A percentile compares a stretch with the other conserved stretches of the same genome.
Evolutionary conservation across 2,113 vertebrate genomes (phyloP).

Genomic region (Zootoca vivipara): DNA sequence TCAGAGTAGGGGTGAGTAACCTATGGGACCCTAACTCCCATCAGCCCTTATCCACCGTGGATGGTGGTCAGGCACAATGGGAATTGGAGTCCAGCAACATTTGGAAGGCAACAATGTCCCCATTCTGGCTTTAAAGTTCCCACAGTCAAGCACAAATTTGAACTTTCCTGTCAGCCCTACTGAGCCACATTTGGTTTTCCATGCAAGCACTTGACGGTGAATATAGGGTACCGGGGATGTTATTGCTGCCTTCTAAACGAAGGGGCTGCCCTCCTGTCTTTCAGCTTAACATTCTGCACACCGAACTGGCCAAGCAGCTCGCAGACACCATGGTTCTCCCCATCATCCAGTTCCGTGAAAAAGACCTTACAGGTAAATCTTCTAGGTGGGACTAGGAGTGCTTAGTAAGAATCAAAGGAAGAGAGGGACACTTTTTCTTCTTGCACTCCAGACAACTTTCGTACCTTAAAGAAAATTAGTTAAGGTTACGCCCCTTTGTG

Average conservation of each 20-base stretch:
- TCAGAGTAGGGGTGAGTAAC: background rate
- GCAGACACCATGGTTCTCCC: slow-evolving; percentile 96
- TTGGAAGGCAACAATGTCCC: background rate
- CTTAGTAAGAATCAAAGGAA: background rate
- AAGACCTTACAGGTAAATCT: slow-evolving; percentile 93
- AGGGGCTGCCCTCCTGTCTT: slow-evolving; percentile 50
- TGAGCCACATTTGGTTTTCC: background rate
- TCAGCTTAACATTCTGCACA: slow-evolving; percentile 93
- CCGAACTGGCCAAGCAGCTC: slow-evolving; percentile 90
- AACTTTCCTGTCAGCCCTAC: background rate
- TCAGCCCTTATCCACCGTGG: background rate
- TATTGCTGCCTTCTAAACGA: background rate
- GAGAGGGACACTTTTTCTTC: background rate
- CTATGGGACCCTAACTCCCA: background rate
- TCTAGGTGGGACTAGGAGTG: background rate
- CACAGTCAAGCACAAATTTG: background rate
- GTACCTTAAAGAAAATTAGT: background rate
- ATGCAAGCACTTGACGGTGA: background rate
- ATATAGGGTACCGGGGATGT: background rate
- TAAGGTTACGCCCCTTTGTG: no score
- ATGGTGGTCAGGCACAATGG: background rate
- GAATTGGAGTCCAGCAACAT: background rate
- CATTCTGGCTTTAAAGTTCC: background rate
- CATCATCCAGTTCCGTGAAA: slow-evolving; percentile 95
- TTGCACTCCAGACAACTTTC: background rate